Conservation (phyloP, 2,888 invertebrate genomes). For the Psylliodes chrysocephalus region DNA sequence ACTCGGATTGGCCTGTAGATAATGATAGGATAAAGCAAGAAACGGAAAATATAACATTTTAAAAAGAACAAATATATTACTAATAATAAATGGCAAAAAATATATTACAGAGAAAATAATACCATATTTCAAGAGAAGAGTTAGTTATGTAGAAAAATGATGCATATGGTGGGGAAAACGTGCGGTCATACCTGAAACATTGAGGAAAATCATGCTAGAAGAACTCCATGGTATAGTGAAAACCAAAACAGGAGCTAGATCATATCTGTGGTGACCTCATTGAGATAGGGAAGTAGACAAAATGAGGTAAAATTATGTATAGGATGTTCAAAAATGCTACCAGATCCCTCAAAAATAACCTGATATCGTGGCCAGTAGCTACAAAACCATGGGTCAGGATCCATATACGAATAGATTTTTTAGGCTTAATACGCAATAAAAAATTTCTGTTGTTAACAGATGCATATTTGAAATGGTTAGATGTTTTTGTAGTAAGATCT, state of each 20-base stretch:
- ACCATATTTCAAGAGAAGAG: too few species aligned
- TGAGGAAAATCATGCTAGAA: slow-evolving; percentile 37
- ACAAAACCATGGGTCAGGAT: too few species aligned
- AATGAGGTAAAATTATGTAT: slow-evolving; percentile 42
- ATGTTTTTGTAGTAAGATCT: too few species aligned
- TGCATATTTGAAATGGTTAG: slow-evolving; percentile 43
- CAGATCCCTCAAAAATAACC: slow-evolving; percentile 36
- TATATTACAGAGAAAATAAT: too few species aligned
- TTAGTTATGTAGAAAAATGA: too few species aligned
- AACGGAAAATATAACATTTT: slow-evolving; percentile 25
- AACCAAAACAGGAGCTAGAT: slow-evolving; percentile 45
- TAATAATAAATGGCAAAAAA: too few species aligned
- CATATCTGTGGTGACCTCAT: slow-evolving; percentile 45
- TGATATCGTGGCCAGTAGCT: slow-evolving; percentile 42
- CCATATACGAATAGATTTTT: slow-evolving; percentile 46
- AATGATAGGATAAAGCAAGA: neutral
- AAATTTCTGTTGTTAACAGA: slow-evolving; percentile 37
- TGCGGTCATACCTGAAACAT: slow-evolving; percentile 44
- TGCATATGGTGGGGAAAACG: slow-evolving; percentile 27
- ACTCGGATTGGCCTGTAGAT: slow-evolving; percentile 25
- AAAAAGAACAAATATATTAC: slow-evolving; percentile 28
- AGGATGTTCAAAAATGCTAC: too few species aligned
- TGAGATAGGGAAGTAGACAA: slow-evolving; percentile 22
- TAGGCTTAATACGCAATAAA: slow-evolving; percentile 21
- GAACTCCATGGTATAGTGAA: slow-evolving; percentile 47